phyloP scores from a whole-genome alignment of 2,888 invertebrate species.

The Trichacis sp. region DNA sequence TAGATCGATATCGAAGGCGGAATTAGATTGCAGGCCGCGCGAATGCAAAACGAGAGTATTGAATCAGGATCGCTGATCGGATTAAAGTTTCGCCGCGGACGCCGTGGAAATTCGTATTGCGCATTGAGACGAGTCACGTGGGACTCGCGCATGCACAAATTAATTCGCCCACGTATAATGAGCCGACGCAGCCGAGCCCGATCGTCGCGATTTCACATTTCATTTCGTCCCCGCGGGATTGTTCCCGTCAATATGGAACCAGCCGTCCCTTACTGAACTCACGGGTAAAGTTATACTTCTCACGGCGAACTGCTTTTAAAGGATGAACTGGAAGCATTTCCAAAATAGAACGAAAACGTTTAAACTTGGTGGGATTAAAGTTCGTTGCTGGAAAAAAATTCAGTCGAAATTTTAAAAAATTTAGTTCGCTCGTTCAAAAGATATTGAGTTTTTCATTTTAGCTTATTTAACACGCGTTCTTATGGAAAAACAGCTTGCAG shows the following conservation, averaged over 20 bases:
- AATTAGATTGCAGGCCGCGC: conserved; percentile 28
- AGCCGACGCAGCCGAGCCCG: conserved; percentile 20
- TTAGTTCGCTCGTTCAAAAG: too few relatives aligned
- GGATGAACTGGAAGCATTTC: too few relatives aligned
- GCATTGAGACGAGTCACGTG: conserved; percentile 29
- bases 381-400: too few relatives aligned
- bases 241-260: conserved; percentile 32
- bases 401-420: too few relatives aligned
- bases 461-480: too few relatives aligned
- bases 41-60: conserved; percentile 32
- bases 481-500: too few relatives aligned
- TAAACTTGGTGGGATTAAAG: too few relatives aligned
- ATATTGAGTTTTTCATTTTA: too few relatives aligned
- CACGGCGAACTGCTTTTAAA: too few relatives aligned
- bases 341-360: too few relatives aligned
- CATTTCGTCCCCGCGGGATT: conserved; percentile 24
- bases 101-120: conserved; percentile 17
- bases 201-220: conserved; percentile 39
- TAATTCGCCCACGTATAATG: conserved; percentile 38
- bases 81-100: conserved; percentile 36
- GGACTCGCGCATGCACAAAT: conserved; percentile 37
- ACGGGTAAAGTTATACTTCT: conserved; percentile 27
- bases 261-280: conserved; percentile 17
- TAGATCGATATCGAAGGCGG: conserved; percentile 22
- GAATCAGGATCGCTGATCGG: conserved; percentile 34